Evolutionary conservation across 1,140 invertebrate genomes (phyloP).

Genomic region (Panulirus ornatus): DNA sequence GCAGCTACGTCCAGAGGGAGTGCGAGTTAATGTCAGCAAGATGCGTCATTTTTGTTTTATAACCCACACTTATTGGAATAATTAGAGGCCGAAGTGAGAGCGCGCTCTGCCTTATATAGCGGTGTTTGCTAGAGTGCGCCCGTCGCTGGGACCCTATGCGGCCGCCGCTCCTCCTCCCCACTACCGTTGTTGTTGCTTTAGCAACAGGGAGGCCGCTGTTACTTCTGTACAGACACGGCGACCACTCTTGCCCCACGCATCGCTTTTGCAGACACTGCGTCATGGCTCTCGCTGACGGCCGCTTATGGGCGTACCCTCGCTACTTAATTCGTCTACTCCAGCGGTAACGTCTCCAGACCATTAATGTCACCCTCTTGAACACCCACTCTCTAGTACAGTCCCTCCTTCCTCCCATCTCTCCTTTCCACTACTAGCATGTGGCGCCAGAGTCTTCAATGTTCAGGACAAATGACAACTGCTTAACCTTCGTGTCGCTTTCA

Average conservation of each 20-base stretch:
- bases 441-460: conserved; percentile 9
- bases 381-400: neutral
- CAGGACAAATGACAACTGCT: neutral
- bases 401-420: neutral
- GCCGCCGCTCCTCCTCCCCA: neutral
- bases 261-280: too few species aligned
- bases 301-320: neutral
- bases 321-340: too few species aligned
- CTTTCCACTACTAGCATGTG: neutral
- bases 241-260: too few species aligned
- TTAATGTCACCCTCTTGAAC: too few species aligned
- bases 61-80: conserved; percentile 33
- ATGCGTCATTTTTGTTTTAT: conserved; percentile 45
- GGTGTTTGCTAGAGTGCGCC: neutral
- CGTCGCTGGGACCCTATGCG: neutral
- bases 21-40: conserved; percentile 28
- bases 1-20: conserved; percentile 7
- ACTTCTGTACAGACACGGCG: too few species aligned
- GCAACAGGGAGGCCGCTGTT: too few species aligned
- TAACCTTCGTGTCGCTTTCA: conserved; percentile 6
- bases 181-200: too few species aligned
- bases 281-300: too few species aligned
- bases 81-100: conserved; percentile 12
- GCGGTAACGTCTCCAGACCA: too few species aligned
- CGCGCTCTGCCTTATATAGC: neutral